These are phyloP conservation scores for Pithys albifrons DNA, from an alignment of 2,113 vertebrate species.

Conservation along the genomic window DNA sequence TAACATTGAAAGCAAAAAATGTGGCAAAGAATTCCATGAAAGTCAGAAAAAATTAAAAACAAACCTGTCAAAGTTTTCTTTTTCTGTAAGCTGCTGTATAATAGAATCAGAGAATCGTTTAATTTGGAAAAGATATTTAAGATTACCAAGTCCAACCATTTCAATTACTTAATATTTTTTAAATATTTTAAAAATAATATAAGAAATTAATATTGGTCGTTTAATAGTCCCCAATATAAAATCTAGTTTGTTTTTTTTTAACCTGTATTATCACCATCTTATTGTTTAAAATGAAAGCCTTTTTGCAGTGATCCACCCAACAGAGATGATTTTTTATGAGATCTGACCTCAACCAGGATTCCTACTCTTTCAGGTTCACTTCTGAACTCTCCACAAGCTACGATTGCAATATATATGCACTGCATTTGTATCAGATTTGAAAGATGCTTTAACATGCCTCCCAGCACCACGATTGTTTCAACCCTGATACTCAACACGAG, in stretches of 20 bases:
- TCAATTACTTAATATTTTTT: not conserved
- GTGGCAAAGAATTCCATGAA: not conserved
- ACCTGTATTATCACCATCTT: not conserved
- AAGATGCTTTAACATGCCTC: conserved; percentile 68
- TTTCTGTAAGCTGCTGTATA: not conserved
- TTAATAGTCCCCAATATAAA: not conserved
- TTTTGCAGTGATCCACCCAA: not conserved
- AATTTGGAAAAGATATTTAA: not conserved
- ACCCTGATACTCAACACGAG: conserved; percentile 43
- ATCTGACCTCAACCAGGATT: conserved; percentile 22
- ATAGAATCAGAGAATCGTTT: not conserved
- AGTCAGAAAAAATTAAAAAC: not conserved
- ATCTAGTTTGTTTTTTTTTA: not conserved
- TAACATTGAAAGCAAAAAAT: not conserved
- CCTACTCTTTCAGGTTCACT: conserved; percentile 5
- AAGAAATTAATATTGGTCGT: not conserved
- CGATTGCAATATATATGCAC: not conserved
- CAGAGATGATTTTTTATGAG: not conserved
- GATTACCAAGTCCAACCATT: not conserved
- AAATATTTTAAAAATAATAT: not conserved
- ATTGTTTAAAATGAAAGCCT: not conserved
- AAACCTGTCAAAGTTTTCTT: not conserved
- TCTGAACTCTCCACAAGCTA: conserved; percentile 51
- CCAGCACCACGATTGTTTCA: conserved; percentile 47
- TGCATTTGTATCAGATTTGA: conserved; percentile 58